Percentiles rank a stretch among this genome's conserved stretches.
phyloP scores from a whole-genome alignment of 2,797 vertebrate genomes.

The Sebastes flavidus region DNA sequence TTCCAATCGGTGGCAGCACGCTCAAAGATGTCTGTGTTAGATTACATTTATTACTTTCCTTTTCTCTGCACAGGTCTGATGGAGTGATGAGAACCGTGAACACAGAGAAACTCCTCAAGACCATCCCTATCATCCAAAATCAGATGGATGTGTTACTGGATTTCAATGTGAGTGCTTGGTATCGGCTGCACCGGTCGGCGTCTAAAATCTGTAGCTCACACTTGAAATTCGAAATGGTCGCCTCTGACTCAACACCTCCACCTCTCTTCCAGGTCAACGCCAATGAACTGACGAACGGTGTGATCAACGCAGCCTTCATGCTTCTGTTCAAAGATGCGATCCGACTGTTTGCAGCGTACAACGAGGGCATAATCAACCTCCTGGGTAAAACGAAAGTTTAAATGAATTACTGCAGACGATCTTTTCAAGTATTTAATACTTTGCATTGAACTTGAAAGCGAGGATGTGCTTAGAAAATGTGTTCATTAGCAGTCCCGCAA shows the following conservation, averaged over 20 bases:
- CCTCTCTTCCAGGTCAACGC: conserved; percentile 88
- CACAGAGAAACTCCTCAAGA: conserved; percentile 96
- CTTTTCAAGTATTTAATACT: not conserved
- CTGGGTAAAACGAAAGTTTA: conserved; percentile 83
- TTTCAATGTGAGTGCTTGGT: conserved; percentile 87
- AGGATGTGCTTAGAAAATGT: not conserved
- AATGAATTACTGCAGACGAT: not conserved
- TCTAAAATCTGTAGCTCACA: not conserved
- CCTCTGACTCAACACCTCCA: not conserved
- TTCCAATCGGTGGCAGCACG: not conserved
- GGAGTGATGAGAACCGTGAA: conserved; percentile 97
- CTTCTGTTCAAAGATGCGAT: conserved; percentile 98
- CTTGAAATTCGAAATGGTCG: not conserved
- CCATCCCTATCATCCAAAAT: conserved; percentile 94
- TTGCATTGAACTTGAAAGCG: not conserved
- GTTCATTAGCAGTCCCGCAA: not conserved
- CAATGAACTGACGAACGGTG: conserved; percentile 96
- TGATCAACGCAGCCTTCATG: conserved; percentile 98
- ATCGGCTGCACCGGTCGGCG: not conserved
- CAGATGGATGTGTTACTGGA: conserved; percentile 97
- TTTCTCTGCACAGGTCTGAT: conserved; percentile 83
- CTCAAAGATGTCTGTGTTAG: not conserved
- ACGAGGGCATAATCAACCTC: conserved; percentile 97
- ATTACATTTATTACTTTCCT: not conserved
- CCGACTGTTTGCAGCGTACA: conserved; percentile 96